Evolutionary conservation across 2,888 invertebrate species (phyloP).

Genomic region (Amaurobius ferox): DNA sequence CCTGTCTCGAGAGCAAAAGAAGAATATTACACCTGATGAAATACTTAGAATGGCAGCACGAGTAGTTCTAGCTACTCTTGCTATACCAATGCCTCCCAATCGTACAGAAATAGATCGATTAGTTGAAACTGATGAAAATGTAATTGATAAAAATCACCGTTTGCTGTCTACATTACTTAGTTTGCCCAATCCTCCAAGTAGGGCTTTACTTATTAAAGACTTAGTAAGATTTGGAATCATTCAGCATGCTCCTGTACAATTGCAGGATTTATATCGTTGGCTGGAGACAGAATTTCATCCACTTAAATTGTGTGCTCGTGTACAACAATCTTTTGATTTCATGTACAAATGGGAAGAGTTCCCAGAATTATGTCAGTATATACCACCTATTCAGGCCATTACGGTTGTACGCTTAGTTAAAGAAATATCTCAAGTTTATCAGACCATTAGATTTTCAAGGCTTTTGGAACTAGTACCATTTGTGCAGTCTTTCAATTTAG

Average conservation of each 20-base stretch:
- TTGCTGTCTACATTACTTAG: constrained; percentile 92
- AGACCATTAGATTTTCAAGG: constrained; percentile 91
- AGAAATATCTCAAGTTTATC: constrained; percentile 94
- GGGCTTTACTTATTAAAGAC: constrained; percentile 91
- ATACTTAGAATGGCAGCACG: constrained; percentile 96
- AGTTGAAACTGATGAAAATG: constrained; percentile 98
- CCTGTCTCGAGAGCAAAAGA: constrained; percentile 96
- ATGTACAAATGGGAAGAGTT: constrained; percentile 79
- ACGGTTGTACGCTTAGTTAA: constrained; percentile 93
- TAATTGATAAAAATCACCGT: constrained; percentile 92
- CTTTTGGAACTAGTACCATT: constrained; percentile 91
- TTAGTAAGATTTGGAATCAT: constrained; percentile 89
- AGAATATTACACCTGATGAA: constrained; percentile 95
- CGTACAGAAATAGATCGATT: constrained; percentile 98
- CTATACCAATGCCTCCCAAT: constrained; percentile 94
- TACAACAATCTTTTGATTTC: constrained; percentile 87
- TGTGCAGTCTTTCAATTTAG: constrained; percentile 90
- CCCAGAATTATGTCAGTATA: constrained; percentile 87
- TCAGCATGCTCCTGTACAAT: constrained; percentile 88
- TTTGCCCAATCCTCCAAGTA: constrained; percentile 92
- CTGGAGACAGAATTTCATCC: constrained; percentile 98
- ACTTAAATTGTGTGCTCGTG: constrained; percentile 88
- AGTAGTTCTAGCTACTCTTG: constrained; percentile 94
- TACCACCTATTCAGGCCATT: constrained; percentile 91
- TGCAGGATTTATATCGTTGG: constrained; percentile 92